Conservation (phyloP, 2,888 invertebrate genomes). For the Pyralis farinalis region DNA sequence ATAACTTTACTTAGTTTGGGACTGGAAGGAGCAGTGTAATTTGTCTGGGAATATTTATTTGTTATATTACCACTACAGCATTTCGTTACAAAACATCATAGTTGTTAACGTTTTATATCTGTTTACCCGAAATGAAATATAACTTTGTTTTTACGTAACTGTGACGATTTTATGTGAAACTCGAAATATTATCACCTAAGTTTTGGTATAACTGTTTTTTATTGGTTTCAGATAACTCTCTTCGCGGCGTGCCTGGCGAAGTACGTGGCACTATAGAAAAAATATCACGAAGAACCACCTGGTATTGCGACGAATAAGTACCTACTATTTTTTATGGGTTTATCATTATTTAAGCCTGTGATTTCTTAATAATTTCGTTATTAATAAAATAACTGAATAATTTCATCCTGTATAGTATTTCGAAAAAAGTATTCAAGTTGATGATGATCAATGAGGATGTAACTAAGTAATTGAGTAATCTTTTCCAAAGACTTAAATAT, state of each 20-base stretch:
- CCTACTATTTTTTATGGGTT: conserved; percentile 3
- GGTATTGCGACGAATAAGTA: conserved; percentile 72
- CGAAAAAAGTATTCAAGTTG: neutral
- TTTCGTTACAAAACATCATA: neutral
- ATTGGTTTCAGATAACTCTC: conserved; percentile 67
- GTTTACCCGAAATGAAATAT: neutral
- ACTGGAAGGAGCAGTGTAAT: too few species aligned
- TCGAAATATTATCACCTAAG: conserved; percentile 2
- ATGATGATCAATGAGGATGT: neutral
- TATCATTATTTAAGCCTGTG: conserved; percentile 4
- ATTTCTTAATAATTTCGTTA: neutral
- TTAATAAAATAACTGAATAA: neutral
- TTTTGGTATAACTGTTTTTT: conserved; percentile 2
- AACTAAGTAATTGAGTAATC: neutral
- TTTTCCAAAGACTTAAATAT: neutral
- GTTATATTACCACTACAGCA: too few species aligned
- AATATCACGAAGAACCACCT: conserved; percentile 65
- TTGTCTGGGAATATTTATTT: too few species aligned
- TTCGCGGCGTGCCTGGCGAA: conserved; percentile 74
- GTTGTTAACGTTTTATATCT: neutral
- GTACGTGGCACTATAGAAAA: conserved; percentile 59
- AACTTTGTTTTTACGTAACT: neutral
- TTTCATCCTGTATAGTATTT: neutral
- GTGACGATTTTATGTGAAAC: neutral
- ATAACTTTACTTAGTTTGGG: too few species aligned